Percentiles rank a stretch among this genome's conserved stretches.
phyloP scores from a whole-genome alignment of 2,797 vertebrate genomes.

The Hafferia zeledoni region DNA sequence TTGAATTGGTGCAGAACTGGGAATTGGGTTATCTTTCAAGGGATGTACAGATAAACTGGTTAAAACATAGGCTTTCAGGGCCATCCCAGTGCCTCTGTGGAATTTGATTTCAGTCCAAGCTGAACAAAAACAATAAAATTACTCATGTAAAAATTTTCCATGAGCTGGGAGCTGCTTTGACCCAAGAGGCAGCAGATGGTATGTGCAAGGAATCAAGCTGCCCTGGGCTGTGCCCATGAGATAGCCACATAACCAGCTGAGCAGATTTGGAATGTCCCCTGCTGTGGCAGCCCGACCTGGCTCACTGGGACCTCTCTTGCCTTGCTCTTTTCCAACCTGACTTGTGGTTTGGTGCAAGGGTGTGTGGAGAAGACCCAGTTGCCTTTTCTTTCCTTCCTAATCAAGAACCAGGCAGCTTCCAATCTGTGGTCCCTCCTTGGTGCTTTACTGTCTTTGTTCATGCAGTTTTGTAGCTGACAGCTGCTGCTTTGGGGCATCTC shows the following conservation, averaged over 20 bases:
- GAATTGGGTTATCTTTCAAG: background rate
- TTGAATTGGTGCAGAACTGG: background rate
- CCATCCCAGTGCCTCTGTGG: background rate
- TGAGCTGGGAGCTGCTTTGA: background rate
- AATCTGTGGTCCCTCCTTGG: background rate
- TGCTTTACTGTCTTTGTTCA: rapidly evolving
- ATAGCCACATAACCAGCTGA: rapidly evolving
- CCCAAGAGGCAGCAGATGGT: background rate
- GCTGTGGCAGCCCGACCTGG: rapidly evolving
- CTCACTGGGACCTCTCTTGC: background rate
- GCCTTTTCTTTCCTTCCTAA: background rate
- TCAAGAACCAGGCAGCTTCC: background rate
- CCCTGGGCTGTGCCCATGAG: background rate
- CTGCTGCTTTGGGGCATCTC: background rate
- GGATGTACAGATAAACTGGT: background rate
- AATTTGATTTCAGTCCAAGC: slow-evolving; percentile 12
- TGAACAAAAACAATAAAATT: slow-evolving; percentile 22
- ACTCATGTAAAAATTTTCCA: slow-evolving; percentile 33
- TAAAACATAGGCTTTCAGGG: background rate
- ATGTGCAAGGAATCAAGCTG: rapidly evolving
- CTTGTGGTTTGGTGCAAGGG: background rate
- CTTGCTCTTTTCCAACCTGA: background rate
- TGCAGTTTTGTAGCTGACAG: background rate
- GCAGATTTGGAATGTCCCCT: background rate
- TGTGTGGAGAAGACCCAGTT: background rate